A percentile compares a stretch with the other conserved stretches of the same genome.
phyloP scores from a whole-genome alignment of 2,888 invertebrate species.

The Callinectes sapidus region DNA sequence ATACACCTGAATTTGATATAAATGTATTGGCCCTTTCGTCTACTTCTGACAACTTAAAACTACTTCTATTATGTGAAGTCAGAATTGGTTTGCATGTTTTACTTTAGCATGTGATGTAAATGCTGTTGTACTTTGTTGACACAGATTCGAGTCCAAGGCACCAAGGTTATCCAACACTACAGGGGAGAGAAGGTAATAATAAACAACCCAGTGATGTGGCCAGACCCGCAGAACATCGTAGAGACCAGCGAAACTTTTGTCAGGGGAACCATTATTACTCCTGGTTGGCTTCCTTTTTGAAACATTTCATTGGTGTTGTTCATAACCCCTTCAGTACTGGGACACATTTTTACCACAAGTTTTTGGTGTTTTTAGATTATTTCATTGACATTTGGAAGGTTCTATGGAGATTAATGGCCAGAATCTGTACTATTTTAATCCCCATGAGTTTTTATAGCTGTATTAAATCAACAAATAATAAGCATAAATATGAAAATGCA shows the following conservation, averaged over 20 bases:
- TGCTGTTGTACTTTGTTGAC: neutral
- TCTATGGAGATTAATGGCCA: no score
- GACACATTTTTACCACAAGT: no score
- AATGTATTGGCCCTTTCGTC: neutral
- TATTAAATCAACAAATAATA: no score
- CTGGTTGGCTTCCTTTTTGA: slow-evolving; percentile 77
- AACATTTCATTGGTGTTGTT: neutral
- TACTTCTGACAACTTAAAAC: neutral
- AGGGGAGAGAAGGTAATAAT: slow-evolving; percentile 80
- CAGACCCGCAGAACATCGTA: slow-evolving; percentile 82
- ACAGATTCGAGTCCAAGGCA: slow-evolving; percentile 57
- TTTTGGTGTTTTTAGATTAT: no score
- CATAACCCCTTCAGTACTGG: no score
- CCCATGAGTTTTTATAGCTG: no score
- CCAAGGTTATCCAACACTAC: slow-evolving; percentile 40
- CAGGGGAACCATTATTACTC: slow-evolving; percentile 91
- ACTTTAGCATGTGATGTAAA: neutral
- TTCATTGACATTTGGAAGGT: no score
- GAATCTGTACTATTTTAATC: no score
- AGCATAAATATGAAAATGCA: no score
- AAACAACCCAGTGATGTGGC: slow-evolving; percentile 86
- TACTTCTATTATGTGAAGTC: neutral
- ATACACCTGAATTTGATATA: neutral
- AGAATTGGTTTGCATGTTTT: neutral
- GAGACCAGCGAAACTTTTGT: slow-evolving; percentile 92